Percentiles rank a stretch among this genome's conserved stretches.
phyloP scores from a whole-genome alignment of 2,113 vertebrate genomes.

The Campylorhamphus procurvoides region DNA sequence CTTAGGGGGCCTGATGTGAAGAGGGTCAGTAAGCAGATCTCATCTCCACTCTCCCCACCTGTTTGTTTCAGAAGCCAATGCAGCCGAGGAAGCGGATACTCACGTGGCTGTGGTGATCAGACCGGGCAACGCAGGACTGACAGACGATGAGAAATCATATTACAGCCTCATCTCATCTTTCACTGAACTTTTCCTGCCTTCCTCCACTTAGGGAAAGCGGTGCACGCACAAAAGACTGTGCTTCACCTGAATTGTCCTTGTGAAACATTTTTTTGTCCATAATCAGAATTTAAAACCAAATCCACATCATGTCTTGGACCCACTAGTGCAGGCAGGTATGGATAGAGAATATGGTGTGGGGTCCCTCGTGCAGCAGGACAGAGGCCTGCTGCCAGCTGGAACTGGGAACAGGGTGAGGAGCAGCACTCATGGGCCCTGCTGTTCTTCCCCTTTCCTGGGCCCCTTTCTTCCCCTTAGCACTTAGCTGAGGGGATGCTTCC shows the following conservation, averaged over 20 bases:
- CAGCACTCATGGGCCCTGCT: not conserved
- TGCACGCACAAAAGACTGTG: not conserved
- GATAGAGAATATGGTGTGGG: not conserved
- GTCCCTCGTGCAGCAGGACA: not conserved
- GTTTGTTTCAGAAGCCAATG: constrained; percentile 85
- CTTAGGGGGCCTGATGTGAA: not conserved
- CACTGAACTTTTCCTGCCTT: constrained; percentile 81
- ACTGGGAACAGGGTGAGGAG: not conserved
- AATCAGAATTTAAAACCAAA: constrained; percentile 20
- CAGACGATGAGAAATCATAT: constrained; percentile 86
- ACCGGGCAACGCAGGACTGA: constrained; percentile 92
- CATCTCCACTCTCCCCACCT: constrained; percentile 39
- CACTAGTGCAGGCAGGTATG: not conserved
- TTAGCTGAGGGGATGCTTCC: not conserved
- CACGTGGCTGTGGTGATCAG: constrained; percentile 89
- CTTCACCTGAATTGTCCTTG: not conserved
- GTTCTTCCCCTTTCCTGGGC: not conserved
- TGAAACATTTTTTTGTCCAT: constrained; percentile 43
- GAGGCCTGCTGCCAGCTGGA: constrained; percentile 6
- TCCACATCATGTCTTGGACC: not conserved
- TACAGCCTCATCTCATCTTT: constrained; percentile 90
- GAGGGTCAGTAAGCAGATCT: not conserved
- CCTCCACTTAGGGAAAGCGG: constrained; percentile 69
- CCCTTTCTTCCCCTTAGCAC: not conserved
- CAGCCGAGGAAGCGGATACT: constrained; percentile 86